Evolutionary conservation across 2,797 vertebrate genomes (phyloP), one percentile per base, ranked within the genome.

Genomic region (Mus spretus): DNA sequence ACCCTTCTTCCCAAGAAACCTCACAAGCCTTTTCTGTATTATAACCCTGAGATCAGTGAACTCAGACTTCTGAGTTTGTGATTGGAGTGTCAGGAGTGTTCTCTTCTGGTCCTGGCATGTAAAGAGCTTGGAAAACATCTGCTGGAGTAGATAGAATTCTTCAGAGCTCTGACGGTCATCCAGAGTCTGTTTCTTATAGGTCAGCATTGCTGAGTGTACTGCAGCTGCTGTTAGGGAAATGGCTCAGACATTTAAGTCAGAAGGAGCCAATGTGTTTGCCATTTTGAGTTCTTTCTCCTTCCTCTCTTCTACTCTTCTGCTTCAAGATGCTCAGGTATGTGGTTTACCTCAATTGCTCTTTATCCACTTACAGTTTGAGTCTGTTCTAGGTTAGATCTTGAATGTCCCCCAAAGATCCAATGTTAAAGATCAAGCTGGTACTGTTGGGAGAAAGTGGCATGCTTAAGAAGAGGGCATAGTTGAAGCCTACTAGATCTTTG

Each of bases 81-180:
- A 94, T 31, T 3, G n/a, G 37, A 80, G 77, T 2, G 15, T 34
- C 2, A n/a, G 1, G 24, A 28, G 2, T 87, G 12, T 47, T 96
- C 31, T 91, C 88, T 77, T n/a, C 31, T 50, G 40, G 11, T 82
- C 3, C 19, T 90, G 59, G 53, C 57, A 77, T 70, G 87, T 95
- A 61, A 67, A 44, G 50, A 31, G 55, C 31, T 93, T 90, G 53
- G 57, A 59, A 83, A 50, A 47, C 78, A 31, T 79, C 47, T 75
- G 14, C 40, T 88, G 20, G 14, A 17, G 20, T 37, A 44, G 0
- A 59, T 37, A 44, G 0, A 59, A 1, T 86, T 84, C 87, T 53
- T 81, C 22, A 55, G n/a, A 79, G 6, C n/a, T 10, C 5, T n/a
- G 28, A 47, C 53, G 75, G 53, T 28, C 7, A 86, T 31, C 17